Conservation (phyloP, 92 coral and sea anemone species). For the Scolanthus callimorphus region DNA sequence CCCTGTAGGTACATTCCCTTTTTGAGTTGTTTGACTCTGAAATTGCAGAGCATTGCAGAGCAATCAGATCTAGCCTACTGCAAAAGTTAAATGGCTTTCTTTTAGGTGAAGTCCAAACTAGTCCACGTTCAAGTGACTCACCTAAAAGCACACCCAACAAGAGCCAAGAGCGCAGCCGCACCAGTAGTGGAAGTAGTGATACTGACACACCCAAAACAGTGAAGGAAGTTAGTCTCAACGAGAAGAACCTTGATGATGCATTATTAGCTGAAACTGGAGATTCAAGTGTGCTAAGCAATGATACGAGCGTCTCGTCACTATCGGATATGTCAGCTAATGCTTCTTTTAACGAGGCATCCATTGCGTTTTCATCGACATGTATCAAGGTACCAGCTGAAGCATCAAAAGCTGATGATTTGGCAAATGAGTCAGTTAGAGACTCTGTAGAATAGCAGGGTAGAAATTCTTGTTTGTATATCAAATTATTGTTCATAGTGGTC, state of each 20-base stretch:
- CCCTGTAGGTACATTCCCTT: too few species aligned
- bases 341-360: conserved; percentile 74
- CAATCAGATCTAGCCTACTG: too few species aligned
- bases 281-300: conserved; percentile 42
- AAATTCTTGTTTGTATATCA: too few species aligned
- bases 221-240: conserved; percentile 15
- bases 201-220: conserved; percentile 48
- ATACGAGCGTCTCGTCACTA: conserved; percentile 64
- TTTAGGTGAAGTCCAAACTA: too few species aligned
- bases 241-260: conserved; percentile 61
- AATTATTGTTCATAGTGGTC: too few species aligned
- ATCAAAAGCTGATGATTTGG: conserved; percentile 7
- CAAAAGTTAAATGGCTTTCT: too few species aligned
- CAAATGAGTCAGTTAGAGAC: neutral
- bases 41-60: too few species aligned
- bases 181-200: conserved; percentile 27
- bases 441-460: neutral
- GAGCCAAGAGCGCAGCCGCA: conserved; percentile 8
- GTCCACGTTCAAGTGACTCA: too few species aligned
- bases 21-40: too few species aligned
- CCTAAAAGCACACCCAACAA: too few species aligned
- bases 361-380: conserved; percentile 83
- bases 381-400: conserved; percentile 67
- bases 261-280: conserved; percentile 46
- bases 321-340: conserved; percentile 71